Percentiles rank a stretch among this genome's conserved stretches.
These are phyloP conservation scores for Noctua janthina DNA, from an alignment of 2,888 invertebrate species.

Conservation along the genomic window DNA sequence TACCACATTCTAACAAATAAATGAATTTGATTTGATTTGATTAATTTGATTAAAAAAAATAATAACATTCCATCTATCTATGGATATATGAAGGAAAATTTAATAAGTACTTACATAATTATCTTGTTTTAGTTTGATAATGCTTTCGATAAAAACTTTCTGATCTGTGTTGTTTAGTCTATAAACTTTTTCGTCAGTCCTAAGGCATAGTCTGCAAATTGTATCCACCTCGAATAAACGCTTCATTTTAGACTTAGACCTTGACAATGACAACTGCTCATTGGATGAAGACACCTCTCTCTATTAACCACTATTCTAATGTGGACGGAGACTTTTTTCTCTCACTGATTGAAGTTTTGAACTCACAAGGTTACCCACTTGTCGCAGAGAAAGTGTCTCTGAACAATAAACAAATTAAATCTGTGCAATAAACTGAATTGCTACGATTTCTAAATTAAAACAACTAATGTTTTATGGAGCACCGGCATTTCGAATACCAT, in stretches of 20 bases:
- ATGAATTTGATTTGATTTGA: no score
- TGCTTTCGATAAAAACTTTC: constrained; percentile 28
- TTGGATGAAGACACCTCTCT: not conserved
- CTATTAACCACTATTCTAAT: no score
- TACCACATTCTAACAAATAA: no score
- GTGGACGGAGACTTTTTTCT: not conserved
- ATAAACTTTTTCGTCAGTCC: constrained; percentile 24
- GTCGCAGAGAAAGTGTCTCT: not conserved
- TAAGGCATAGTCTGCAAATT: constrained; percentile 42
- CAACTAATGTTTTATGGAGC: not conserved
- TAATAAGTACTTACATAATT: constrained; percentile 25
- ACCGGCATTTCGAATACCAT: no score
- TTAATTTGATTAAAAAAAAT: no score
- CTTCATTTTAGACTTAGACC: constrained; percentile 27
- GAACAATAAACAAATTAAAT: not conserved
- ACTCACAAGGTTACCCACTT: not conserved
- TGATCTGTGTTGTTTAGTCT: constrained; percentile 17
- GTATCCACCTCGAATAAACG: constrained; percentile 6
- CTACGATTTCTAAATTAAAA: not conserved
- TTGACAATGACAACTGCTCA: not conserved
- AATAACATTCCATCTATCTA: not conserved
- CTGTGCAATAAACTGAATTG: not conserved
- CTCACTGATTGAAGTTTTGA: not conserved
- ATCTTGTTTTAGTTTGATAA: constrained; percentile 23
- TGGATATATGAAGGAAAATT: not conserved